Conservation (phyloP, 2,888 invertebrate genomes). For the Bimastos eiseni region DNA sequence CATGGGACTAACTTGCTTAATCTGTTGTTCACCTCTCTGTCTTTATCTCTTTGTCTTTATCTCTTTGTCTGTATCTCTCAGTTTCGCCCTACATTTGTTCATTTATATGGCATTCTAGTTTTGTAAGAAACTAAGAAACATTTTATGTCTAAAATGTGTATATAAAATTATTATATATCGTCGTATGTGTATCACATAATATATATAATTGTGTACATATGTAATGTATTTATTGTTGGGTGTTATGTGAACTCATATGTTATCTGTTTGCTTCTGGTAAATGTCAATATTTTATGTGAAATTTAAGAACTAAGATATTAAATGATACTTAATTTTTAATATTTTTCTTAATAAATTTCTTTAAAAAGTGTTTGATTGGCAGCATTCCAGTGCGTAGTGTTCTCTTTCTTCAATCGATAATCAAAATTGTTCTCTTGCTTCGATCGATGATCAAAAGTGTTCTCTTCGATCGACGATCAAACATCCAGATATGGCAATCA, state of each 20-base stretch:
- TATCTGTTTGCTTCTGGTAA: neutral
- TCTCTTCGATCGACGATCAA: neutral
- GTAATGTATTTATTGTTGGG: neutral
- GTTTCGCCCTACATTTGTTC: neutral
- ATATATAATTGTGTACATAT: neutral
- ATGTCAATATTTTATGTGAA: neutral
- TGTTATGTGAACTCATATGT: neutral
- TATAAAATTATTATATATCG: neutral
- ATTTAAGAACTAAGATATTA: neutral
- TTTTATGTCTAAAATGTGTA: neutral
- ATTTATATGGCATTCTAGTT: neutral
- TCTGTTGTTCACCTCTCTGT: neutral
- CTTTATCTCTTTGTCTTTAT: neutral
- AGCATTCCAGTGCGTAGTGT: neutral
- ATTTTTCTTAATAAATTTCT: neutral
- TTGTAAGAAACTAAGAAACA: too few relatives aligned
- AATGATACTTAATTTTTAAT: neutral
- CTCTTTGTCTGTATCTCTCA: neutral
- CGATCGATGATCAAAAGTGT: neutral
- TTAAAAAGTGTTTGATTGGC: neutral
- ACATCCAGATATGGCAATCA: constrained; percentile 28
- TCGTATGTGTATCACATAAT: too few relatives aligned
- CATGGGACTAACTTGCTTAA: neutral
- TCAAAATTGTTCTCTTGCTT: neutral
- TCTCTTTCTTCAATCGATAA: neutral